phyloP scores from a whole-genome alignment of 2,113 vertebrate genomes.

The Lasiurus cinereus region DNA sequence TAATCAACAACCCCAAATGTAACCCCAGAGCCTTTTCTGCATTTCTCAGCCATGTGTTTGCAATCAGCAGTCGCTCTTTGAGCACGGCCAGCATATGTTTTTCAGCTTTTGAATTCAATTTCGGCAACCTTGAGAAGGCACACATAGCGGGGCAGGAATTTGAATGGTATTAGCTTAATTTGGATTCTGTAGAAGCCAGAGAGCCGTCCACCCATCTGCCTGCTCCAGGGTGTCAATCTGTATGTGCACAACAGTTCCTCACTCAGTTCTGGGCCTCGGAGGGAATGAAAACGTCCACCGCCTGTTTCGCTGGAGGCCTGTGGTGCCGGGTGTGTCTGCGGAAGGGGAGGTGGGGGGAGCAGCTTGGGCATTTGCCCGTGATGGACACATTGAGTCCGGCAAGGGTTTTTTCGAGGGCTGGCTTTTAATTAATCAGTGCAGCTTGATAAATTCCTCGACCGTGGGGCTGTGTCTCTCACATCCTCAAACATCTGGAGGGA shows the following conservation, averaged over 20 bases:
- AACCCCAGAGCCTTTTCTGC: conserved; percentile 6
- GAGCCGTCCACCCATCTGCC: conserved; percentile 18
- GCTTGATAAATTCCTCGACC: conserved; percentile 40
- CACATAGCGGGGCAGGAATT: conserved; percentile 76
- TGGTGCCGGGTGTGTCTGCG: fast-evolving
- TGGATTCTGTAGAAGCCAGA: conserved; percentile 58
- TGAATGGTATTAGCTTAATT: conserved; percentile 68
- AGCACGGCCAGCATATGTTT: conserved; percentile 79
- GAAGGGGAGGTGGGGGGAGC: background rate
- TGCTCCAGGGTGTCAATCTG: conserved; percentile 40
- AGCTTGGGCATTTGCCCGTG: background rate
- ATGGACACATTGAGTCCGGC: fast-evolving
- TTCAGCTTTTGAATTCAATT: conserved; percentile 82
- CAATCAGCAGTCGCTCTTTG: conserved; percentile 77
- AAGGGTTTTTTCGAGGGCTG: background rate
- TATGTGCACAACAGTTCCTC: background rate
- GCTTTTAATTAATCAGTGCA: background rate
- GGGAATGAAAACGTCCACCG: background rate
- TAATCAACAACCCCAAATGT: conserved; percentile 79
- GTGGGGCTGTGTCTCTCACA: background rate
- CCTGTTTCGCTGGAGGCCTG: background rate
- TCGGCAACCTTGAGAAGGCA: conserved; percentile 79
- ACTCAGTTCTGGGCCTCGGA: background rate
- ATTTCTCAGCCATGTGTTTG: conserved; percentile 84
- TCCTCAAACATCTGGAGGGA: conserved; percentile 43